Conservation (phyloP, 2,888 invertebrate genomes). For the Iselma pallidipennis region DNA sequence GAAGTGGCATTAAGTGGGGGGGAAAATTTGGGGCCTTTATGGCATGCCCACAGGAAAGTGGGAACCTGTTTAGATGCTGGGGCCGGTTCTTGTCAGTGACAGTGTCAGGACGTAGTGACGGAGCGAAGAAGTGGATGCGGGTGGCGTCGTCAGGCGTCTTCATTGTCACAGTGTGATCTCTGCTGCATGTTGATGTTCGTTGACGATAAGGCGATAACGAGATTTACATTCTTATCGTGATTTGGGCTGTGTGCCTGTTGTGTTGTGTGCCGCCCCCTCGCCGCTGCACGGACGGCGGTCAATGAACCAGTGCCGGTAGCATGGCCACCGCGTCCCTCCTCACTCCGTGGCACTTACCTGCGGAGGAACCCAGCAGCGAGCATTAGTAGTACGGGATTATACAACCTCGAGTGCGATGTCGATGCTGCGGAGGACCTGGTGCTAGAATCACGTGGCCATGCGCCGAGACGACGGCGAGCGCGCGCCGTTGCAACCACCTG, state of each 20-base stretch:
- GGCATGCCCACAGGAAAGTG: too few species aligned
- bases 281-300: conserved; percentile 53
- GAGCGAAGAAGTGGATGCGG: background rate
- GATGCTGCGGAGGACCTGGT: conserved; percentile 42
- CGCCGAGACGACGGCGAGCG: conserved; percentile 43
- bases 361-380: conserved; percentile 53
- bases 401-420: conserved; percentile 49
- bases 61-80: too few species aligned
- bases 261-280: conserved; percentile 27
- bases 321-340: conserved; percentile 50
- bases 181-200: background rate
- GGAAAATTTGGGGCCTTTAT: too few species aligned
- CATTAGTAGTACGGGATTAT: conserved; percentile 50
- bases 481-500: conserved; percentile 42
- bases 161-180: background rate
- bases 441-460: conserved; percentile 46
- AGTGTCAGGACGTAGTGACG: background rate
- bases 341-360: conserved; percentile 48
- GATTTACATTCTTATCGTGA: conserved; percentile 48
- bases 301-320: conserved; percentile 57
- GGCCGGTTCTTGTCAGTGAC: background rate
- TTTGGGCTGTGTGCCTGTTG: conserved; percentile 38
- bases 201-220: conserved; percentile 14
- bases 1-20: too few species aligned
- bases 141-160: background rate